Evolutionary conservation across 2,888 invertebrate genomes (phyloP).

Genomic region (Drosophila tripunctata): DNA sequence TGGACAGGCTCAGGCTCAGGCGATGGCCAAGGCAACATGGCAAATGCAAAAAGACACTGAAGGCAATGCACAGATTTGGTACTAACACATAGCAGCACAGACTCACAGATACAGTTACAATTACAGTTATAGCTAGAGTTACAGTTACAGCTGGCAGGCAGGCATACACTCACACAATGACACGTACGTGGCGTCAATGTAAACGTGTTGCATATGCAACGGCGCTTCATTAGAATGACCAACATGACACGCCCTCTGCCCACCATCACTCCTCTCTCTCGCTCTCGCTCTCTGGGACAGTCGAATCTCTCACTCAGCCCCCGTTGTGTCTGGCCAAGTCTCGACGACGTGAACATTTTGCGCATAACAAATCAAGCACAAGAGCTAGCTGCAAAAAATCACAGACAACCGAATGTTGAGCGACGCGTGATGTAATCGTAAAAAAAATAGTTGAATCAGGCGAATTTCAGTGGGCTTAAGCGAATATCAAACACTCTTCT

Average conservation of each 20-base stretch:
- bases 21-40: conserved; percentile 41
- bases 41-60: conserved; percentile 28
- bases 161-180: conserved; percentile 9
- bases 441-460: conserved; percentile 35
- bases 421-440: conserved; percentile 72
- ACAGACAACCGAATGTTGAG: conserved; percentile 77
- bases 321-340: conserved; percentile 64
- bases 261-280: neutral
- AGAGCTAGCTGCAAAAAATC: conserved; percentile 54
- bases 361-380: conserved; percentile 81
- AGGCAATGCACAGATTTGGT: conserved; percentile 61
- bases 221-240: conserved; percentile 79
- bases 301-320: conserved; percentile 8
- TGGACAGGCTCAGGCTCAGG: conserved; percentile 41
- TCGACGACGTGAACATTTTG: conserved; percentile 79
- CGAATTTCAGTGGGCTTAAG: neutral
- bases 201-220: conserved; percentile 77
- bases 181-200: conserved; percentile 64
- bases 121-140: conserved; percentile 12
- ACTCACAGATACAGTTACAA: conserved; percentile 14
- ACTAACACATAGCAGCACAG: conserved; percentile 8
- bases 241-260: conserved; percentile 60
- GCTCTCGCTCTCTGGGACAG: conserved; percentile 3
- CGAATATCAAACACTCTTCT: neutral
- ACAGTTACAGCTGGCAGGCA: conserved; percentile 9